Conservation (phyloP, 2,888 invertebrate species). For the Hanleya hanleyi region DNA sequence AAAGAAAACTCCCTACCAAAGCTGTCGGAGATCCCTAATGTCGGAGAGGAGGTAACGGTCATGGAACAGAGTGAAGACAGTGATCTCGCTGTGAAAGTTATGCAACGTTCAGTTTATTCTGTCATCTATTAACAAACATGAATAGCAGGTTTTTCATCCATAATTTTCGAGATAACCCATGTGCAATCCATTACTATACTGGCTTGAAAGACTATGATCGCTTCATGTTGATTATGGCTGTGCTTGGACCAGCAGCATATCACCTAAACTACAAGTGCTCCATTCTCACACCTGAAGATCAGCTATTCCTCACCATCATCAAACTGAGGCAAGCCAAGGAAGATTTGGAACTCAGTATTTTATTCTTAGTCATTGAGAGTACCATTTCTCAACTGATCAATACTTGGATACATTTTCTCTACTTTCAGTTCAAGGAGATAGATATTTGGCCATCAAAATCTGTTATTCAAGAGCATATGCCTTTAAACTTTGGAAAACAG, state of each 20-base stretch:
- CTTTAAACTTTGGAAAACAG: constrained; percentile 32
- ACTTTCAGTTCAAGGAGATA: constrained; percentile 36
- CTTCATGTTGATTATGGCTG: constrained; percentile 28
- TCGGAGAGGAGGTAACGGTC: too few relatives aligned
- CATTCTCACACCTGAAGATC: constrained; percentile 21
- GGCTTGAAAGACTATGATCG: constrained; percentile 33
- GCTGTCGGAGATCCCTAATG: too few relatives aligned
- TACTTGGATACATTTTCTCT: constrained; percentile 40
- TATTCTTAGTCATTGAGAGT: constrained; percentile 26
- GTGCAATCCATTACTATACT: constrained; percentile 30
- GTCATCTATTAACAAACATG: neutral
- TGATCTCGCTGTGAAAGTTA: too few relatives aligned
- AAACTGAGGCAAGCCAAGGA: constrained; percentile 39
- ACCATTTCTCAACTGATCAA: constrained; percentile 30
- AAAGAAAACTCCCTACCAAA: too few relatives aligned
- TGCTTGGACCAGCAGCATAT: constrained; percentile 21
- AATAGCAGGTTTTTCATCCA: neutral
- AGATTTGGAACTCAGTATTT: constrained; percentile 32
- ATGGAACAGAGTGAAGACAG: too few relatives aligned
- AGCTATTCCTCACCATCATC: constrained; percentile 34
- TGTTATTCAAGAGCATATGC: constrained; percentile 32
- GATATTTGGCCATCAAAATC: constrained; percentile 37
- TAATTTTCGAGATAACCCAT: constrained; percentile 3
- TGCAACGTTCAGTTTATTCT: too few relatives aligned
- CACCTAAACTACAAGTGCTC: constrained; percentile 16